phyloP scores from a whole-genome alignment of 2,888 invertebrate species.

The Proisotoma minuta region DNA sequence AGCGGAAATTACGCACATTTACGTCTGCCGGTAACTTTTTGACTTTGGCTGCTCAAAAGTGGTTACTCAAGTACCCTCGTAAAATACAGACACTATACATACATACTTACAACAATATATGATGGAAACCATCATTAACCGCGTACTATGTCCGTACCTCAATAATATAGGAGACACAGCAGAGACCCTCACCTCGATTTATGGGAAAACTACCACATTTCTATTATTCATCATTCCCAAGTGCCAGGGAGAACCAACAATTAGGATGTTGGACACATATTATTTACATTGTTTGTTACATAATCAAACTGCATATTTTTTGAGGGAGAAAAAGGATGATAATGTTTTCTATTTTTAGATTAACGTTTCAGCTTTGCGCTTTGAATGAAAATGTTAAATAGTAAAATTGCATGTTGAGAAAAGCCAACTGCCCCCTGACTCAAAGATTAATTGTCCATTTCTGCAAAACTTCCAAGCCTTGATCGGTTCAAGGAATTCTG shows the following conservation, averaged over 20 bases:
- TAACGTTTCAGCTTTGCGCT: too few relatives aligned
- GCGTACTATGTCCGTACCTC: too few relatives aligned
- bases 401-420: not conserved
- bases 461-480: not conserved
- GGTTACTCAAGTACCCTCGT: not conserved
- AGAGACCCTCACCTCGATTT: constrained; percentile 33
- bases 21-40: constrained; percentile 34
- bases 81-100: constrained; percentile 2
- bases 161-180: constrained; percentile 13
- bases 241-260: constrained; percentile 2
- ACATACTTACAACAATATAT: constrained; percentile 7
- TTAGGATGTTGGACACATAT: not conserved
- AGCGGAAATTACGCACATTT: constrained; percentile 45
- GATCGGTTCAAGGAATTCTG: not conserved
- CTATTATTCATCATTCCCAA: constrained; percentile 36
- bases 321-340: too few relatives aligned
- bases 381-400: not conserved
- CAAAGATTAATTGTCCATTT: constrained; percentile 1
- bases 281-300: constrained; percentile 15
- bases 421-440: not conserved
- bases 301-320: too few relatives aligned
- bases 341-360: not conserved
- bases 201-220: constrained; percentile 35
- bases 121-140: too few relatives aligned
- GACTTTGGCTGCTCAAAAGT: constrained; percentile 1